Base-by-base conservation (phyloP, 2,113 vertebrate genomes). In the Callopanchax toddi region DNA sequence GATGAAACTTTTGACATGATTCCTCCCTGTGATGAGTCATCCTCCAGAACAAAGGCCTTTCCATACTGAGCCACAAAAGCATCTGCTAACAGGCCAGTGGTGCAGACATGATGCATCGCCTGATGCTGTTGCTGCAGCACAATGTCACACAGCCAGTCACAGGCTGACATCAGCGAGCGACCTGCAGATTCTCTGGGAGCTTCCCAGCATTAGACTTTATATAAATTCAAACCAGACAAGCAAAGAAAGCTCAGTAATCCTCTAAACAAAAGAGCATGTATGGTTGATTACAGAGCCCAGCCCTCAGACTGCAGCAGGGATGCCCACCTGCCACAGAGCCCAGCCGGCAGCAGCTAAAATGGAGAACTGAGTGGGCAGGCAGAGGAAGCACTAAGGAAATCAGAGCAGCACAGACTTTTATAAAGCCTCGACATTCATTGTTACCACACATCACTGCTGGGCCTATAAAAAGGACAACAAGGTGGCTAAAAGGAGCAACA, bases 311-410 rank as follows among this genome's bases (percentile, higher is more conserved):
- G 87, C 88, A 87, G 87, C 81, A 86, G 56, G 67, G 74, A 85
- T 84, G 83, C 87, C 83, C 88, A 90, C 88, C 87, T 89, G 89
- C 89, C 52, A 55, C 78, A 43, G 51, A 82, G 67, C 68, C 54
- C 56, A 68, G 70, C 52, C 60, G 65, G 60, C 75, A 20, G 68
- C 70, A 84, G 57, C 67, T 71, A 81, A 85, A 89, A 86, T 89
- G 82, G 84, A 83, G 79, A 87, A 75, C 65, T 76, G 84, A 67
- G 84, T 76, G 78, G 80, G 83, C 63, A 64, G 81, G 45, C 20
- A 44, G 58, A 82, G 76, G 80, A 86, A 82, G 83, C 81, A 67
- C 29, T 36, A 53, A 53, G 73, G 43, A 85, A 37, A 76, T 67
- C 58, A 65, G 12, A 76, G 52, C 66, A 49, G 39, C 3, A 6